Percentiles rank a stretch among this genome's conserved stretches.
Conservation (phyloP, 2,888 invertebrate species). For the Pecten maximus region DNA sequence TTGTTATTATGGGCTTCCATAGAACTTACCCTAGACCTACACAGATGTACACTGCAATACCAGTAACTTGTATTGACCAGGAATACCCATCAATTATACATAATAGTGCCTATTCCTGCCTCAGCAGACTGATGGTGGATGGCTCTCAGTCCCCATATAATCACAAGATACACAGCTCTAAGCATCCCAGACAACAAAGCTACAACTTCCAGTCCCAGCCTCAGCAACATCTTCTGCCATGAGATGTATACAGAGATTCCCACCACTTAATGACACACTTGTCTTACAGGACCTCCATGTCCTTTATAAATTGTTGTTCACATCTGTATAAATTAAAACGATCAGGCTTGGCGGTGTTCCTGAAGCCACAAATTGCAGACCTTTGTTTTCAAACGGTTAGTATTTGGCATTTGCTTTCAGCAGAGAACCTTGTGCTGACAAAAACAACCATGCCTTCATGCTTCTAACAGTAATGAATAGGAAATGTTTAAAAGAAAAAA, state of each 20-base stretch:
- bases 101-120: not conserved
- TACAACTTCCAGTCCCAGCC: not conserved
- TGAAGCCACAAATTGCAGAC: not conserved
- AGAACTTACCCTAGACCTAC: not conserved
- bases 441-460: not conserved
- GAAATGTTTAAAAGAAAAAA: not conserved
- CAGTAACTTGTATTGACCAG: not conserved
- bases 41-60: not conserved
- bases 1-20: not conserved
- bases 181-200: not conserved
- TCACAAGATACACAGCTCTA: not conserved
- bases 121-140: constrained; percentile 3
- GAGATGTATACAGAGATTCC: not conserved
- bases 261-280: not conserved
- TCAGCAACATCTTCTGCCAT: not conserved
- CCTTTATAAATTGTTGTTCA: not conserved
- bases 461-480: not conserved
- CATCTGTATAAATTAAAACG: not conserved
- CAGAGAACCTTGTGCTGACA: not conserved
- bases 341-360: not conserved
- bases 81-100: constrained; percentile 1
- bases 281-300: not conserved
- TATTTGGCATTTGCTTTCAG: not conserved
- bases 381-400: not conserved
- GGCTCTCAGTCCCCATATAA: not conserved